phyloP scores from a whole-genome alignment of 2,888 invertebrate species.

The Micoletzkya japonica region DNA sequence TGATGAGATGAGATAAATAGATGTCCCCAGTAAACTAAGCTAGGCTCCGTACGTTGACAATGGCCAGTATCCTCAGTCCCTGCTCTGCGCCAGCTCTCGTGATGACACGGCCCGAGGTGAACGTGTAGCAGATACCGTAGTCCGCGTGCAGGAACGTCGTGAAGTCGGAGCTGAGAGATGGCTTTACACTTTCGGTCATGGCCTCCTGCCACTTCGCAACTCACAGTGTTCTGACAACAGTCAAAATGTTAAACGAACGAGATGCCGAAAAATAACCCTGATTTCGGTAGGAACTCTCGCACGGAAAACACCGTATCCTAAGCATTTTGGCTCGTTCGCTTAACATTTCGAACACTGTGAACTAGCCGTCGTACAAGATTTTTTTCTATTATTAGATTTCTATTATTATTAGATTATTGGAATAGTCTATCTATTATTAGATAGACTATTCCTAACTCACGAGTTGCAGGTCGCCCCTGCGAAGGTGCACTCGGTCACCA shows the following conservation, averaged over 20 bases:
- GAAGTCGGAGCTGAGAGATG: conserved; percentile 6
- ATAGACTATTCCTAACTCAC: too few species aligned
- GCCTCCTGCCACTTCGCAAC: too few species aligned
- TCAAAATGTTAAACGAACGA: too few species aligned
- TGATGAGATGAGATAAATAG: background rate
- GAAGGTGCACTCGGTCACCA: background rate
- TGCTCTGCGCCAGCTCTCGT: background rate
- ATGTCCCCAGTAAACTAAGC: too few species aligned
- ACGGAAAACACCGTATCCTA: too few species aligned
- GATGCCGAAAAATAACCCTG: too few species aligned
- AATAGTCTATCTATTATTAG: too few species aligned
- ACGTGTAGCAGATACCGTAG: conserved; percentile 22
- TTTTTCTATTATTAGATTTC: background rate
- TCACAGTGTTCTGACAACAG: too few species aligned
- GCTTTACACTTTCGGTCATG: background rate
- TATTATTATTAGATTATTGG: background rate
- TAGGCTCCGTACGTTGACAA: background rate
- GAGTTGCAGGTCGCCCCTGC: background rate
- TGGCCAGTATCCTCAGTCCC: conserved; percentile 16
- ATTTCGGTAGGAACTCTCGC: too few species aligned
- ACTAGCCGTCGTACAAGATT: background rate
- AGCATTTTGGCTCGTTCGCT: too few species aligned
- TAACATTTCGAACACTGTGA: too few species aligned
- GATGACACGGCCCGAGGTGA: background rate
- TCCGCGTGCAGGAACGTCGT: conserved; percentile 23